Evolutionary conservation across 2,113 vertebrate genomes (phyloP), one percentile per base, ranked within the genome.

Genomic region (Pterocles burchelli): DNA sequence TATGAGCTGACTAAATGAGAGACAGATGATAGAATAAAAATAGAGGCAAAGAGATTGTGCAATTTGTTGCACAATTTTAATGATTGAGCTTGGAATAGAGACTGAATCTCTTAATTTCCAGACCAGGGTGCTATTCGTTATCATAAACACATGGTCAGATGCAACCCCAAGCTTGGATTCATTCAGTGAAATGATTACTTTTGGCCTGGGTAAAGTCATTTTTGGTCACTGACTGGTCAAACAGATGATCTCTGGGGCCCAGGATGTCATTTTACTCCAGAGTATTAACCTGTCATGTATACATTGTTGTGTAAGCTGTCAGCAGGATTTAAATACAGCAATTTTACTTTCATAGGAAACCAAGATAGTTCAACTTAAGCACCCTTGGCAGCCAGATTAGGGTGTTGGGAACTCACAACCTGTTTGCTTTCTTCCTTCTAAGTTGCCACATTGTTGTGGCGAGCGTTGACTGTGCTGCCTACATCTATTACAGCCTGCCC

Each of bases 1-100:
- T 90, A 73, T 90, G 68, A 95, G 83, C 75, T 86, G 71, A 71
- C 79, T 92, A 94, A 96, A 92, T 86, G 61, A 90, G 75, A 91
- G 34, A 81, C 93, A 97, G 89, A 97, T 95, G 75, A 88, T 71
- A 85, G 58, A 85, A 80, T 81, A 89, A 93, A 95, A 93, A 93
- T 91, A 90, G 87, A 88, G 46, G 68, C 75, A 86, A 77, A 63
- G 72, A 71, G 29, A 86, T 83, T 86, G 79, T 81, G 79, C 63
- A 94, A 59, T 88, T 90, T 80, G 62, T 95, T 95, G 85, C 90
- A 81, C 92, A 95, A 86, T 92, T 89, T 86, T 88, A 80, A 71
- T 72, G 57, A 52, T 72, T 71, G 59, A 95, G 17, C 43, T 90
- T 68, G 57, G 72, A 90, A 58, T 72, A 90, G 82, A 62, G 92